Conservation (phyloP, 2,888 invertebrate species). For the Nasonovia ribisnigri region DNA sequence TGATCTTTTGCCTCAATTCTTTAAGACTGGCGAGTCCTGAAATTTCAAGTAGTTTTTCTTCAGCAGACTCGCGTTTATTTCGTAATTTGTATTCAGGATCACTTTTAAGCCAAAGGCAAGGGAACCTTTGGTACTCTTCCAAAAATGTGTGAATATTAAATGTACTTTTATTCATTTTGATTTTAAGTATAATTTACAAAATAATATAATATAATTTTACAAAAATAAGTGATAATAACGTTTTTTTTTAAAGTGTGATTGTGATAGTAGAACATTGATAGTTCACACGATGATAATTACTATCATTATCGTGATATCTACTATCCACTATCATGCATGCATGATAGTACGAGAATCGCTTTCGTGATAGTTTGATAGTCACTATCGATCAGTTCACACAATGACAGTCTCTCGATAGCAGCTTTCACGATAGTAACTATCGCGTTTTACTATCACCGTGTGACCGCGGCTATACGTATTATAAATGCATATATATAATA, state of each 20-base stretch:
- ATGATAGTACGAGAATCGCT: background rate
- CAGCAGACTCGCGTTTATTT: constrained; percentile 21
- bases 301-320: background rate
- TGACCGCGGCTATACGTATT: too few relatives aligned
- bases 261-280: background rate
- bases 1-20: constrained; percentile 31
- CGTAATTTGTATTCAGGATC: constrained; percentile 19
- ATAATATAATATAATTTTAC: background rate
- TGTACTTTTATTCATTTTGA: constrained; percentile 8
- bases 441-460: background rate
- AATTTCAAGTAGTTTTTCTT: constrained; percentile 20
- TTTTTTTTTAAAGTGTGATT: background rate
- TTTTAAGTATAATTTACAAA: constrained; percentile 24
- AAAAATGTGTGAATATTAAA: constrained; percentile 1
- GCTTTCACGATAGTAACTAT: background rate
- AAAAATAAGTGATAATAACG: constrained; percentile 16
- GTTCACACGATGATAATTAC: constrained; percentile 1
- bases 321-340: constrained; percentile 15
- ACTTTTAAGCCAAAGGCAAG: background rate
- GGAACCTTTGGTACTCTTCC: constrained; percentile 29
- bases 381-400: background rate
- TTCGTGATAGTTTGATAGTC: background rate
- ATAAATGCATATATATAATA: too few relatives aligned
- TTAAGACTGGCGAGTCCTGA: background rate
- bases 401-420: background rate